Percentiles rank a stretch among this genome's conserved stretches.
These are phyloP conservation scores for Pithys albifrons DNA, from an alignment of 2,113 vertebrate species.

Conservation along the genomic window DNA sequence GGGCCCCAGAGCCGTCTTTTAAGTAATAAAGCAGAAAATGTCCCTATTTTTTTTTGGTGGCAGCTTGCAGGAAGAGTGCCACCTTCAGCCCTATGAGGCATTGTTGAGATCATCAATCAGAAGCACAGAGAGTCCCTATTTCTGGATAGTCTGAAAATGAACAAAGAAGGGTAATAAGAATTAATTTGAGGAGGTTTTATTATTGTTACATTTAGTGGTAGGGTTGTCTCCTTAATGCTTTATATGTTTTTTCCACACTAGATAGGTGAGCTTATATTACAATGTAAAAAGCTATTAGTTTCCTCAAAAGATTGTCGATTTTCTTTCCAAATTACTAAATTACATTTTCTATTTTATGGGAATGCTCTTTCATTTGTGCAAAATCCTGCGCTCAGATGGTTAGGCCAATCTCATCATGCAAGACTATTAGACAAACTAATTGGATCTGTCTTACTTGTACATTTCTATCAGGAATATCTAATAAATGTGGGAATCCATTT, in stretches of 20 bases:
- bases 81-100: background rate
- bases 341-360: constrained; percentile 54
- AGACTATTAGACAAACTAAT: constrained; percentile 52
- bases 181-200: constrained; percentile 43
- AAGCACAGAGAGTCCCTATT: background rate
- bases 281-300: constrained; percentile 53
- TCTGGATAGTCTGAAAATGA: background rate
- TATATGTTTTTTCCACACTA: background rate
- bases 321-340: constrained; percentile 56
- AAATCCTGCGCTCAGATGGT: constrained; percentile 34
- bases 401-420: constrained; percentile 29
- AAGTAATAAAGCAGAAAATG: background rate
- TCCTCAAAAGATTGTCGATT: constrained; percentile 53
- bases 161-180: background rate
- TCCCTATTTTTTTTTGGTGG: background rate
- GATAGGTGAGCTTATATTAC: constrained; percentile 15
- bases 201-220: constrained; percentile 20
- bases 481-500: constrained; percentile 47
- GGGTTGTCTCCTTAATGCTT: constrained; percentile 7
- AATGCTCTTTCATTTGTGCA: constrained; percentile 56
- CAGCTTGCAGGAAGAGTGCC: background rate
- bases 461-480: constrained; percentile 42
- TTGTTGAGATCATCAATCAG: background rate
- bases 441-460: background rate
- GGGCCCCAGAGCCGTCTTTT: background rate